A percentile compares a stretch with the other conserved stretches of the same genome.
phyloP scores from a whole-genome alignment of 2,888 invertebrate genomes.

The Agrochola circellaris region DNA sequence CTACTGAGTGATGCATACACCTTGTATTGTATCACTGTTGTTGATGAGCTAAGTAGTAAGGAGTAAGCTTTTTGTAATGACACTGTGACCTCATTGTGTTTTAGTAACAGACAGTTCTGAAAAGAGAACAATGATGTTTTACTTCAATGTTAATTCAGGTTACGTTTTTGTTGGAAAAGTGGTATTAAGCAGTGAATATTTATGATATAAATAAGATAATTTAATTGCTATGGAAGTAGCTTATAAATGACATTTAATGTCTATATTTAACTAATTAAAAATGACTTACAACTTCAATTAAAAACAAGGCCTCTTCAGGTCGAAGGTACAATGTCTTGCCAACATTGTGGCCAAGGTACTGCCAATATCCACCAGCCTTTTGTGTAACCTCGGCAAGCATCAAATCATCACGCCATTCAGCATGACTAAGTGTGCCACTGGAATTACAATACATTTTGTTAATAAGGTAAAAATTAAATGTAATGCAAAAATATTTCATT shows the following conservation, averaged over 20 bases:
- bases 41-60: conserved; percentile 82
- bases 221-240: not conserved
- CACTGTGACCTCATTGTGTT: conserved; percentile 90
- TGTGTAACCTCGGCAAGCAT: conserved; percentile 90
- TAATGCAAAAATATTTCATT: too few relatives aligned
- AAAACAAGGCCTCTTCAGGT: conserved; percentile 92
- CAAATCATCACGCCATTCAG: conserved; percentile 89
- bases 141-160: not conserved
- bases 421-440: conserved; percentile 89
- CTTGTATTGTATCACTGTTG: conserved; percentile 89
- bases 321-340: conserved; percentile 87
- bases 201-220: not conserved
- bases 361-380: conserved; percentile 90
- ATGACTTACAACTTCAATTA: conserved; percentile 92
- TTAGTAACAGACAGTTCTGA: conserved; percentile 92
- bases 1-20: conserved; percentile 91
- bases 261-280: not conserved
- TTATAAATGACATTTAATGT: not conserved
- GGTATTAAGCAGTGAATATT: not conserved
- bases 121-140: conserved; percentile 65
- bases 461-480: too few relatives aligned
- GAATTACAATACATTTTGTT: conserved; percentile 54
- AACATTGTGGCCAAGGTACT: conserved; percentile 88
- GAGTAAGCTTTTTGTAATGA: conserved; percentile 93
- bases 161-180: not conserved